phyloP scores from a whole-genome alignment of 2,888 invertebrate genomes.

The Cephus spinipes region DNA sequence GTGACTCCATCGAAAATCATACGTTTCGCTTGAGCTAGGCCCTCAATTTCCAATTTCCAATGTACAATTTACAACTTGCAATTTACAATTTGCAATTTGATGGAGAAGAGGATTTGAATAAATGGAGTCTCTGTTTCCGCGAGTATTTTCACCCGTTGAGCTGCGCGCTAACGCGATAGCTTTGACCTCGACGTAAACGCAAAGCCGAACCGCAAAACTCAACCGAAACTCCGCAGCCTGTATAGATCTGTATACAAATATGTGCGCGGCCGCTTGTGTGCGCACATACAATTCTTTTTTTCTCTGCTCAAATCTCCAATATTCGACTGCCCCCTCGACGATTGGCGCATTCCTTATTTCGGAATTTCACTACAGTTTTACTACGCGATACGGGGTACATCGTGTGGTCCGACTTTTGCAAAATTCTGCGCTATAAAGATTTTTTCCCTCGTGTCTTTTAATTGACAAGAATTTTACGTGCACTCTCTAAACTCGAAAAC shows the following conservation, averaged over 20 bases:
- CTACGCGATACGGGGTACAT: not conserved
- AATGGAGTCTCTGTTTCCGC: not conserved
- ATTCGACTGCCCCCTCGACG: not conserved
- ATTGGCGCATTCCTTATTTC: not conserved
- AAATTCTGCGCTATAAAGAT: not conserved
- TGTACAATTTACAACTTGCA: not conserved
- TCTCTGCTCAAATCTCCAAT: too few relatives aligned
- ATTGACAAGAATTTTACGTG: not conserved
- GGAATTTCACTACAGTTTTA: not conserved
- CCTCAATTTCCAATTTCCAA: not conserved
- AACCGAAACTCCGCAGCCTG: not conserved
- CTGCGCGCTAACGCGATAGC: not conserved
- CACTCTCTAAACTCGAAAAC: not conserved
- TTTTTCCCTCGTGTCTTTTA: not conserved
- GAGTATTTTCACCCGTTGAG: not conserved
- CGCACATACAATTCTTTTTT: too few relatives aligned
- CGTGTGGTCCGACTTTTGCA: not conserved
- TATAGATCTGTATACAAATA: not conserved
- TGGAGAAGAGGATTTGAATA: not conserved
- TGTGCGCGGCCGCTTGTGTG: too few relatives aligned
- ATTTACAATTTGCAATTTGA: constrained; percentile 3
- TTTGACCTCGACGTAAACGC: not conserved
- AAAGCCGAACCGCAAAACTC: constrained; percentile 2
- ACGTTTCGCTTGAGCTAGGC: too few relatives aligned
- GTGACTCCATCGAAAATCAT: not conserved